Percentiles rank a stretch among this genome's conserved stretches.
These are phyloP conservation scores for Thamnophis sirtalis DNA, from an alignment of 2,113 vertebrate genomes.

Conservation along the genomic window DNA sequence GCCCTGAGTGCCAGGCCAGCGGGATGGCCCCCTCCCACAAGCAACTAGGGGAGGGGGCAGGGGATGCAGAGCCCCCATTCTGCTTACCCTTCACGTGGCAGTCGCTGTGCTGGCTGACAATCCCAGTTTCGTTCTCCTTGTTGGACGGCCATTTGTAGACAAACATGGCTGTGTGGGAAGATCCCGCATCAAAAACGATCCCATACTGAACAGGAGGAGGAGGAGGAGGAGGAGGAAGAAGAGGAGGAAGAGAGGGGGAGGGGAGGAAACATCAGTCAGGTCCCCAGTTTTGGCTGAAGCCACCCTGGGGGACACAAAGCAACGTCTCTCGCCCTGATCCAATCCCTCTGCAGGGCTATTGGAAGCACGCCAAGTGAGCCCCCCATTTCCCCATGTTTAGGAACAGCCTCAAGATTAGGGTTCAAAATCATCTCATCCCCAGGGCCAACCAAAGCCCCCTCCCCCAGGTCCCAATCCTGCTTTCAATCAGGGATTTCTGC, in stretches of 20 bases:
- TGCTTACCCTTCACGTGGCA: slow-evolving; percentile 72
- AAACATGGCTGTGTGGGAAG: slow-evolving; percentile 82
- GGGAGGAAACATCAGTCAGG: too few relatives aligned
- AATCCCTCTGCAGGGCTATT: not conserved
- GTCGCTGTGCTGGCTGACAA: slow-evolving; percentile 76
- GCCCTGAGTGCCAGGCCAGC: too few relatives aligned
- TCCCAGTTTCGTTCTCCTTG: slow-evolving; percentile 81
- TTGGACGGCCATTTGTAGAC: slow-evolving; percentile 81
- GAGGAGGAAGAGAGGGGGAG: fast-evolving
- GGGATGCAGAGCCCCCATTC: not conserved
- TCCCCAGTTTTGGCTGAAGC: not conserved
- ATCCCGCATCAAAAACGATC: slow-evolving; percentile 84
- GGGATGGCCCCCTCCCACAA: not conserved
- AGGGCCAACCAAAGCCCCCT: too few relatives aligned
- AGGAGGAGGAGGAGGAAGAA: not conserved
- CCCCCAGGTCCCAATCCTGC: too few relatives aligned
- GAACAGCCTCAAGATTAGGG: not conserved
- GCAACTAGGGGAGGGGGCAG: not conserved
- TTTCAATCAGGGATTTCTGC: not conserved
- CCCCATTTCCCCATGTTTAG: not conserved
- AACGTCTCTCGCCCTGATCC: too few relatives aligned
- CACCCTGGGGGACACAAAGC: not conserved
- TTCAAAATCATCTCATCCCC: not conserved
- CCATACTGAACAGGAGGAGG: slow-evolving; percentile 70
- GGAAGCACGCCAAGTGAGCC: too few relatives aligned